Evolutionary conservation across 1,140 invertebrate genomes (phyloP), one percentile per base, ranked within the genome.

Genomic region (Anoplophora glabripennis): DNA sequence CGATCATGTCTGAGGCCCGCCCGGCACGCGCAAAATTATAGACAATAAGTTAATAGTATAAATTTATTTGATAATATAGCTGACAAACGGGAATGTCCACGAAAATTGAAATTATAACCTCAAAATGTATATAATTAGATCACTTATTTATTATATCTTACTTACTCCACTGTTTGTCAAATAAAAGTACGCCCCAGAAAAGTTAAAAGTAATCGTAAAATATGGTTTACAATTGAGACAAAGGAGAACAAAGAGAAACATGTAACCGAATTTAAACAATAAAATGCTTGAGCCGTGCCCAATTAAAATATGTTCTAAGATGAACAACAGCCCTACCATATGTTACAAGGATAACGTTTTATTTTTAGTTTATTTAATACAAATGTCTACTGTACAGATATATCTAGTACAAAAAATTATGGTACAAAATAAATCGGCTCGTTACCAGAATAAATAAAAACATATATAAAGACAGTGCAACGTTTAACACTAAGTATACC

Each of bases 61-160:
- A 69, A 70, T 73, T 71, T 71, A 73, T 73, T 73, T 69, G 51
- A 69, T 71, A 69, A 72, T 73, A 73, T 68, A 73, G 69, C 61
- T 73, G 69, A 73, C 68, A 71, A 73, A 66, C 66, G 66, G 68
- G 71, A 73, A 73, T 73, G 71, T 73, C 69, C 63, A 67, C 69
- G 67, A 69, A 64, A 57, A 61, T 51, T 21, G 18, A 48, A 55
- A 37, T 56, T 38, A 33, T 62, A 37, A 36, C 38, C 41, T 57
- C 35, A 49, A 60, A 40, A 40, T 48, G 57, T 41, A 51, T 18
- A 47, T 33, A 17, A 48, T 49, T 41, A 41, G 48, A 59, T 62
- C 59, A 61, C 53, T 44, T 47, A 58, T 36, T n/a, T 40, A 37
- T 57, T 60, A 52, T 57, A 54, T 17, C 40, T 28, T 28, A 28